phyloP scores from a whole-genome alignment of 2,888 invertebrate genomes.

The Scaptodrosophila latifasciaeformis region DNA sequence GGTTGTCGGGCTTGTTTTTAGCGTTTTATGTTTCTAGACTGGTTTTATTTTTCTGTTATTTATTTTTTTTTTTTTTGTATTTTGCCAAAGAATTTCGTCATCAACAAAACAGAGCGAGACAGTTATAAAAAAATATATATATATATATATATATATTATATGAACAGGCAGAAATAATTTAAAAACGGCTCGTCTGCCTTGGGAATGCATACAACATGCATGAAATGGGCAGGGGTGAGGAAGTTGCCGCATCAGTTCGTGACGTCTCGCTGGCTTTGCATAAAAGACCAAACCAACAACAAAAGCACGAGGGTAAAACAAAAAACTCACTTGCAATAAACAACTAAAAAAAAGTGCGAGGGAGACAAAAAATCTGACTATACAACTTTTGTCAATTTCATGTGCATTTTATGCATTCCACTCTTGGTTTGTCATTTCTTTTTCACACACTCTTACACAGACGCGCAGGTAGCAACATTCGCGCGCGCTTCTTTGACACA shows the following conservation, averaged over 20 bases:
- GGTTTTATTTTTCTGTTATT: constrained; percentile 54
- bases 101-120: constrained; percentile 18
- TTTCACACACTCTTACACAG: too few species aligned
- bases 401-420: too few species aligned
- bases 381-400: too few species aligned
- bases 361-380: too few species aligned
- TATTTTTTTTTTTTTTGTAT: too few species aligned
- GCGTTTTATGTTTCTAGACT: constrained; percentile 57
- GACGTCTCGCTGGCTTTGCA: constrained; percentile 41
- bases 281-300: constrained; percentile 27
- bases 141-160: too few species aligned
- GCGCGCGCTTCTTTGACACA: not conserved
- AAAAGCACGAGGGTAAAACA: constrained; percentile 15
- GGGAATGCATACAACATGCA: too few species aligned
- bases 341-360: constrained; percentile 27
- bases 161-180: too few species aligned
- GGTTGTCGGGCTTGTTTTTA: constrained; percentile 43
- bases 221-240: constrained; percentile 10
- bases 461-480: too few species aligned
- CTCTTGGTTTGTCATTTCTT: too few species aligned
- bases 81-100: constrained; percentile 63
- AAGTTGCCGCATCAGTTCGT: constrained; percentile 27
- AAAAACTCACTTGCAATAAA: constrained; percentile 32
- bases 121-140: constrained; percentile 24
- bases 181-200: too few species aligned